Evolutionary conservation across 2,797 vertebrate genomes (phyloP), one percentile per base, ranked within the genome.

Genomic region (Cottoperca gobio): DNA sequence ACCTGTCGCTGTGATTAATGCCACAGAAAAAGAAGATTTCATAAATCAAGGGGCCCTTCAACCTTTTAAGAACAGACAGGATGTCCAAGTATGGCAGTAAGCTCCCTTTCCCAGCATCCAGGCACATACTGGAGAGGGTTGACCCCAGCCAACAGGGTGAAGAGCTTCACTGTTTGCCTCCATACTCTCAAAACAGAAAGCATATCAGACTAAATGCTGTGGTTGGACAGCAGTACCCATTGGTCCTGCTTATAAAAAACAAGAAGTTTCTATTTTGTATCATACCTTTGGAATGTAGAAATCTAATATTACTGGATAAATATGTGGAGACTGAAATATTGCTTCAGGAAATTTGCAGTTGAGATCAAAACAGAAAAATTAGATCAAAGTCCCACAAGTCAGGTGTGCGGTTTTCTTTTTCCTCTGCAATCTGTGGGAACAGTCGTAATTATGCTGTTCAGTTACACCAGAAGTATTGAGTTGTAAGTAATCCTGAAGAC

Each of bases 71-170:
- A 59, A 60, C 70, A 73, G 62, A 61, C 66, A 53, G 76, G 76
- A 90, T 83, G 60, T 76, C 92, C 88, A 89, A 90, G 85, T 92
- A 92, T 79, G 88, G 90, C 68, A 55, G 28, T 62, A 24, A 53
- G 70, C 67, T 78, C 35, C 70, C 53, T 88, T 90, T 91, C 84
- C 84, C 84, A 89, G 77, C 71, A 64, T 81, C 67, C 61, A 75
- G 55, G 71, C 64, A 5, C 75, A 73, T 70, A 73, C 35, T 67
- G 60, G 11, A 65, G 76, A 76, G 67, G 55, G 64, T 16, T 78
- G 72, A 86, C 74, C 85, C 40, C 48, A 50, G 70, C 65, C 46
- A 59, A 11, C 81, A 49, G 43, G 75, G 75, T 71, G 60, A 60
- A 59, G 60, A 69, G 81, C 66, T 21, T 70, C 6, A 39, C 60